Percentiles rank a stretch among this genome's conserved stretches.
phyloP scores from a whole-genome alignment of 2,113 vertebrate species.

The Saguinus imperator region DNA sequence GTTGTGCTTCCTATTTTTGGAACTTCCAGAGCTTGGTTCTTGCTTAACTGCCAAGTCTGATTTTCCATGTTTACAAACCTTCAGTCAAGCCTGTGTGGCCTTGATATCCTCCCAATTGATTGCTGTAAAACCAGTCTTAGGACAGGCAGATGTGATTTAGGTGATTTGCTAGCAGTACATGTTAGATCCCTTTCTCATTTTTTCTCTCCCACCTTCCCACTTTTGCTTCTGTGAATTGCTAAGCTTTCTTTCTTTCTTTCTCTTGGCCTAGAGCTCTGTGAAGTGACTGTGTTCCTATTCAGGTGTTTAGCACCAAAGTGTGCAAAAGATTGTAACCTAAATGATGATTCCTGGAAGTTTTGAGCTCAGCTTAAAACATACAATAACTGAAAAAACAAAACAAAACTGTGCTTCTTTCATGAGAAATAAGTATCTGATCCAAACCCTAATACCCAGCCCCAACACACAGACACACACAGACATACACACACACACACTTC shows the following conservation, averaged over 20 bases:
- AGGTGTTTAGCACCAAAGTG: not conserved
- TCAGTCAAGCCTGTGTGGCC: not conserved
- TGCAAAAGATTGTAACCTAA: not conserved
- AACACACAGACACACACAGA: too few species aligned
- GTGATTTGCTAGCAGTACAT: not conserved
- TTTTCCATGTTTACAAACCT: not conserved
- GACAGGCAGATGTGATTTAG: not conserved
- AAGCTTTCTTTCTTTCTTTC: not conserved
- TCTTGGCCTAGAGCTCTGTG: not conserved
- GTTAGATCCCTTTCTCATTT: not conserved
- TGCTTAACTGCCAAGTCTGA: not conserved
- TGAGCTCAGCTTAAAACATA: not conserved
- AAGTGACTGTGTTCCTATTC: not conserved
- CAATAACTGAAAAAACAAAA: not conserved
- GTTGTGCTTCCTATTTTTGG: not conserved
- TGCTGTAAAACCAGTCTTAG: not conserved
- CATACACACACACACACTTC: too few species aligned
- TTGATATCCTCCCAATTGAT: not conserved
- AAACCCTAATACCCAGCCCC: not conserved
- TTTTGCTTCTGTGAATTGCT: not conserved
- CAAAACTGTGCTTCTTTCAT: not conserved
- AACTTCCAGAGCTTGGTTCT: not conserved
- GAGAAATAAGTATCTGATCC: not conserved
- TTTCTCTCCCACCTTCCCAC: not conserved
- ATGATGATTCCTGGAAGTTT: not conserved